Percentiles rank a stretch among this genome's conserved stretches.
Conservation (phyloP, 2,888 invertebrate genomes). For the Antheraea yamamai region DNA sequence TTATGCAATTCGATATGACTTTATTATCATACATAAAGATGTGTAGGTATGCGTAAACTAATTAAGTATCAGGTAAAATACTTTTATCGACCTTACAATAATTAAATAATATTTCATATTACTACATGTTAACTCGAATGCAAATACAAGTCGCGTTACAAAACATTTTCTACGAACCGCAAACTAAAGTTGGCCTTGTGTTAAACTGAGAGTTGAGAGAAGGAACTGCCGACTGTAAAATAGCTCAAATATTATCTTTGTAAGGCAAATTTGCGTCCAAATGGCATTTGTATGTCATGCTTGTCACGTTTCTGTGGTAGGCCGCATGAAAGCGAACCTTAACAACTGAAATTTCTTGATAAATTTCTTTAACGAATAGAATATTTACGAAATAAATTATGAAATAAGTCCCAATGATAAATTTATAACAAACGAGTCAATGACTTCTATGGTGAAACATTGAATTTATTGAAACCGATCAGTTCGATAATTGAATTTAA, state of each 20-base stretch:
- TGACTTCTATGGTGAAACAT: neutral
- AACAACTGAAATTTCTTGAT: constrained; percentile 42
- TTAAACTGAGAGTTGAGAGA: constrained; percentile 44
- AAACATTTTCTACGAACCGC: constrained; percentile 19
- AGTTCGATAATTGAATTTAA: neutral
- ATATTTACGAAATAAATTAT: constrained; percentile 39
- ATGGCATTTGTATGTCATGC: constrained; percentile 64
- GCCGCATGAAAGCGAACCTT: constrained; percentile 27
- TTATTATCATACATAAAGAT: neutral
- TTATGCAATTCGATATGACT: neutral
- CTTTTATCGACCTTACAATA: neutral
- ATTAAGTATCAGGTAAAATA: neutral
- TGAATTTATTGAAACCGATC: neutral
- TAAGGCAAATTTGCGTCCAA: constrained; percentile 49
- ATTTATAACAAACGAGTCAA: neutral
- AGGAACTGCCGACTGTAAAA: constrained; percentile 52
- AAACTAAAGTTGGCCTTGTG: constrained; percentile 53
- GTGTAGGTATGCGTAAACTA: neutral
- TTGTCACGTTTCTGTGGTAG: constrained; percentile 43
- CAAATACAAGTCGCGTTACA: neutral
- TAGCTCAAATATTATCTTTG: constrained; percentile 61
- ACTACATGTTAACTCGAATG: constrained; percentile 18
- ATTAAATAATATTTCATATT: neutral
- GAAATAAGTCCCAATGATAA: constrained; percentile 19
- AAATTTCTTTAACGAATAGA: constrained; percentile 39